Percentiles rank a stretch among this genome's conserved stretches.
Evolutionary conservation across 1,140 invertebrate genomes (phyloP).

Genomic region (Tribolium madens): DNA sequence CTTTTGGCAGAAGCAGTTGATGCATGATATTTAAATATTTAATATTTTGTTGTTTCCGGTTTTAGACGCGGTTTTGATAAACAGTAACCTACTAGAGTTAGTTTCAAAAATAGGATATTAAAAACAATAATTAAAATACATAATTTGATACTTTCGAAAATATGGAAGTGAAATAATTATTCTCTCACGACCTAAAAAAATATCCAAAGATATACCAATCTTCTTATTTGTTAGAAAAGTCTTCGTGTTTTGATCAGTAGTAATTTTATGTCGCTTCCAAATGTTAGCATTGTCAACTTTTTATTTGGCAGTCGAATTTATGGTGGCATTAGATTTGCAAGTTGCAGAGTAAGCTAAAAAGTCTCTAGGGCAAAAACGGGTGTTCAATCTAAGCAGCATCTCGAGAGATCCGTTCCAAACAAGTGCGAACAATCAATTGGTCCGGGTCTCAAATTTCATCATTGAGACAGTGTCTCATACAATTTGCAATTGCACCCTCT

Average conservation of each 20-base stretch:
- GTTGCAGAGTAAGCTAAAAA: not conserved
- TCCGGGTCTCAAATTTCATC: slow-evolving; percentile 13
- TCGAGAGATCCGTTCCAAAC: not conserved
- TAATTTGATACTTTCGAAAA: too few relatives aligned
- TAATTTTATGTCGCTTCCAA: not conserved
- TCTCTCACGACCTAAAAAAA: too few relatives aligned
- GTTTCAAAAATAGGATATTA: too few relatives aligned
- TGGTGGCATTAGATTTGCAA: not conserved
- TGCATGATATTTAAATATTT: not conserved
- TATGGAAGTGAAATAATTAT: too few relatives aligned
- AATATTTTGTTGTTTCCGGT: not conserved
- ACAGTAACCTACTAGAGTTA: too few relatives aligned
- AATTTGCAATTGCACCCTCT: slow-evolving; percentile 15
- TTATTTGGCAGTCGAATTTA: not conserved
- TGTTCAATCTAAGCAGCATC: not conserved
- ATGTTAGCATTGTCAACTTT: not conserved
- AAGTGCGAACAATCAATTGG: slow-evolving; percentile 1
- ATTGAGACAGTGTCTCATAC: not conserved
- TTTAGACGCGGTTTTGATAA: not conserved
- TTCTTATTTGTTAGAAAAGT: too few relatives aligned
- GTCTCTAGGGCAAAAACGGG: not conserved
- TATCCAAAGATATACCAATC: too few relatives aligned
- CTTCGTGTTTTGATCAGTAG: too few relatives aligned
- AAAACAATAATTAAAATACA: too few relatives aligned
- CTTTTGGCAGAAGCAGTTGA: not conserved